Evolutionary conservation across 53 echinoderm and acorn worm genomes (phyloP), one percentile per base, ranked within the genome.

Genomic region (Echinarachnius parma): DNA sequence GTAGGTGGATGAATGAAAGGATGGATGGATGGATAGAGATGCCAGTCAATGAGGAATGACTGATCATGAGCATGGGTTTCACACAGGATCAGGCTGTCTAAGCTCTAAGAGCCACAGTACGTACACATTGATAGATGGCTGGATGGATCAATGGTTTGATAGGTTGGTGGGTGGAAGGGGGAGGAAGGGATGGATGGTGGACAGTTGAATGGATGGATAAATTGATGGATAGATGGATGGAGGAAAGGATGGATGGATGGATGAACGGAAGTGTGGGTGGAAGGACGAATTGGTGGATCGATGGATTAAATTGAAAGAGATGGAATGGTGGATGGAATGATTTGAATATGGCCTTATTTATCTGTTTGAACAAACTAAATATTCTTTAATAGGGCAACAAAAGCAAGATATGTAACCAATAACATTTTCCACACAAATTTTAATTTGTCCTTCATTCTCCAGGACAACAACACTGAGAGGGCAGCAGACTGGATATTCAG

Each of bases 401-500:
- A n/a, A n/a, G n/a, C n/a, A n/a, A n/a, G n/a, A n/a, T n/a, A n/a
- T n/a, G n/a, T n/a, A n/a, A n/a, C n/a, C 16, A 16, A 44, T 44
- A 10, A 44, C 45, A 44, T 16, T 44, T 5, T 19, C 4, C 9
- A 21, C 49, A 49, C 49, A 13, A 56, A 26, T 10, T 26, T 56
- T 1, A 0, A 56, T 56, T 23, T 26, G 26, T 29, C 26, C 8
- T 2, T 57, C 15, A 2, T 7, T 57, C 53, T 27, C 26, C 15
- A 98, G 98, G 83, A 86, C 32, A 87, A 87, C 42, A 98, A 88
- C 20, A 18, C 92, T 20, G 98, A 98, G 83, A 83, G 98, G 49
- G 98, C 98, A 31, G 86, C 84, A 31, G 98, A 98, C 46, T 98
- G 98, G 98, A 91, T 98, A 69, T 98, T 98, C 53, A 98, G 98